These are phyloP conservation scores for Agrotis exclamationis DNA, from an alignment of 2,888 invertebrate species.

Conservation along the genomic window DNA sequence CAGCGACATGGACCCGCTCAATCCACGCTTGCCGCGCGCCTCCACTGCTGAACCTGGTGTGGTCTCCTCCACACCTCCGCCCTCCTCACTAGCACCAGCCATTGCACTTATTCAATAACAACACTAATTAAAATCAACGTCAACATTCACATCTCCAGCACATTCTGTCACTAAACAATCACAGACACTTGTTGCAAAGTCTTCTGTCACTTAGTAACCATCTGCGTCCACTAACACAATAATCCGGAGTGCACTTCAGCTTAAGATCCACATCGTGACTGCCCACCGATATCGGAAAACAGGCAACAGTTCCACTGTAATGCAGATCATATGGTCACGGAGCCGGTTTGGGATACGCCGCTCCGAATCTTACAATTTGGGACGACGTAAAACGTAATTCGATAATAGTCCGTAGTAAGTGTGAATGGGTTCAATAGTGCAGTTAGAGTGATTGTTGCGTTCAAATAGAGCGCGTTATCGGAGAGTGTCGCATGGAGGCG, in stretches of 20 bases:
- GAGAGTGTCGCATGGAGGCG: slow-evolving; percentile 67
- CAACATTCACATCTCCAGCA: slow-evolving; percentile 86
- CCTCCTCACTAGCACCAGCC: slow-evolving; percentile 87
- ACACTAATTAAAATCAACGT: slow-evolving; percentile 72
- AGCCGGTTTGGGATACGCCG: slow-evolving; percentile 79
- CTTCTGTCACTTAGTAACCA: slow-evolving; percentile 80
- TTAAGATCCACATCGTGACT: slow-evolving; percentile 83
- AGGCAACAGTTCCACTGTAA: slow-evolving; percentile 74
- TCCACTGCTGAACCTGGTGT: slow-evolving; percentile 66
- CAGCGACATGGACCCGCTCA: slow-evolving; percentile 88
- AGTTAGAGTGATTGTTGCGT: slow-evolving; percentile 78
- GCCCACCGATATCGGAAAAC: slow-evolving; percentile 78
- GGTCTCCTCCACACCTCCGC: slow-evolving; percentile 78
- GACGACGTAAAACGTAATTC: slow-evolving; percentile 64
- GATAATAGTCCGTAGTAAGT: slow-evolving; percentile 68
- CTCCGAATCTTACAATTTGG: slow-evolving; percentile 67
- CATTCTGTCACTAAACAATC: slow-evolving; percentile 77
- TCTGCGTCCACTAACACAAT: slow-evolving; percentile 68
- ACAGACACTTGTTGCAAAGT: slow-evolving; percentile 79
- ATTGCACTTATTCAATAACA: slow-evolving; percentile 81
- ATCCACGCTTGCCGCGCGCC: slow-evolving; percentile 81
- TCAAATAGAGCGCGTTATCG: slow-evolving; percentile 87
- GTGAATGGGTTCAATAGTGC: slow-evolving; percentile 75
- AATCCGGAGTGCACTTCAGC: slow-evolving; percentile 79
- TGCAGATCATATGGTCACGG: slow-evolving; percentile 84